Base-by-base conservation (phyloP, 2,797 vertebrate genomes). In the Carapus acus region DNA sequence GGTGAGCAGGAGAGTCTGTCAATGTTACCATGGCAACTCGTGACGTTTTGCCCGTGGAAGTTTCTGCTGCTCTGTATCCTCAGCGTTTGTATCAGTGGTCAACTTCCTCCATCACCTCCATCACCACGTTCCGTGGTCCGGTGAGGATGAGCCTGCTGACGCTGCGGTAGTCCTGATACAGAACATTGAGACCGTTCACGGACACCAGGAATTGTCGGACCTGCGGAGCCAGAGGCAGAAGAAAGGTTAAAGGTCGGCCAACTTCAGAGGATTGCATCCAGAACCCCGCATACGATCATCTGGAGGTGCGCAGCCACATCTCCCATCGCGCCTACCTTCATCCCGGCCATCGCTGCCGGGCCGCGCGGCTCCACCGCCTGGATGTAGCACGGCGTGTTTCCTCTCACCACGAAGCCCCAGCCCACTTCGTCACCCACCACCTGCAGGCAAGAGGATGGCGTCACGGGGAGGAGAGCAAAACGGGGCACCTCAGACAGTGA, bases 91-190 rank as follows among this genome's bases (percentile, higher is more conserved):
- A 4, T 73, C 67, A 69, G 36, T 91, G 73, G 79, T 89, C 85
- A 0, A 81, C 62, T 74, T 94, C 92, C 74, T 97, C 92, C 94
- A 96, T 96, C 55, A 96, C 91, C 79, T 96, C 94, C 93, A 97
- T 92, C 65, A 92, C 90, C 31, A 96, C 86, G 0, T 89, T 94
- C 21, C 90, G 85, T 8, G 93, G 92, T 4, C 94, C 94, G 0
- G 91, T 96, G 9, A 96, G 83, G 68, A 97, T 93, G 69, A 94
- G 88, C 34, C 90, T 90, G 84, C 93, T 96, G 69, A 97, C 88
- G 1, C 88, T 89, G 74, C 90, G 86, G 83, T 94, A 96, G 80
- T 96, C 91, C 52, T 91, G 85, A 0, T 93, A 68, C 6, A 97
- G 88, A 40, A 94, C 93, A 0, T 91, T 93, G 23, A 91, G 78